A percentile compares a stretch with the other conserved stretches of the same genome.
Evolutionary conservation across 2,113 vertebrate species (phyloP).

Genomic region (Baryphthengus martii): DNA sequence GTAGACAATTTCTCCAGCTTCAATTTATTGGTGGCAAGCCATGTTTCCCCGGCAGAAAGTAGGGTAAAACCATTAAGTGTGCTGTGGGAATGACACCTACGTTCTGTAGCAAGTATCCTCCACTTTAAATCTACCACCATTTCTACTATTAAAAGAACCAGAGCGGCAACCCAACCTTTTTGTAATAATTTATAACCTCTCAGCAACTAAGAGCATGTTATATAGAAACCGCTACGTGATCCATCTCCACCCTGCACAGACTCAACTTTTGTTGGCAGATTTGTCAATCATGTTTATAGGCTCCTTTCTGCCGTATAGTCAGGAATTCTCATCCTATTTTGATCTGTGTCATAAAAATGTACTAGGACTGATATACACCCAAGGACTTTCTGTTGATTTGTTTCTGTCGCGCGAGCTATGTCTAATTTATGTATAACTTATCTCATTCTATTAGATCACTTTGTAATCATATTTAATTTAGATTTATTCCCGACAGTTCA

Average conservation of each 20-base stretch:
- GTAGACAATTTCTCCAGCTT: background rate
- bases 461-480: constrained; percentile 74
- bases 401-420: background rate
- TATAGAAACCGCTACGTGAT: background rate
- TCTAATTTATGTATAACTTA: constrained; percentile 65
- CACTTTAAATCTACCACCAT: background rate
- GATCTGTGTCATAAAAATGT: constrained; percentile 52
- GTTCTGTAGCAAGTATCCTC: background rate
- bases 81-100: background rate
- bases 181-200: constrained; percentile 29
- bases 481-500: constrained; percentile 68
- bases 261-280: constrained; percentile 49
- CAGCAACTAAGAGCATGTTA: background rate
- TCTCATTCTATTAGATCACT: constrained; percentile 67
- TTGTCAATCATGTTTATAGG: constrained; percentile 59
- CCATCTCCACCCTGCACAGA: background rate
- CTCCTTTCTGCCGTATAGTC: background rate
- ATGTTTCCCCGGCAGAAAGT: background rate
- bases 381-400: constrained; percentile 50
- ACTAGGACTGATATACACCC: constrained; percentile 22
- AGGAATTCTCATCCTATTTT: constrained; percentile 55
- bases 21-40: background rate
- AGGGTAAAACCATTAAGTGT: background rate
- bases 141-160: background rate
- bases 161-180: background rate